A percentile compares a stretch with the other conserved stretches of the same genome.
Conservation (phyloP, 2,888 invertebrate genomes). For the Bursaphelenchus okinawaensis region DNA sequence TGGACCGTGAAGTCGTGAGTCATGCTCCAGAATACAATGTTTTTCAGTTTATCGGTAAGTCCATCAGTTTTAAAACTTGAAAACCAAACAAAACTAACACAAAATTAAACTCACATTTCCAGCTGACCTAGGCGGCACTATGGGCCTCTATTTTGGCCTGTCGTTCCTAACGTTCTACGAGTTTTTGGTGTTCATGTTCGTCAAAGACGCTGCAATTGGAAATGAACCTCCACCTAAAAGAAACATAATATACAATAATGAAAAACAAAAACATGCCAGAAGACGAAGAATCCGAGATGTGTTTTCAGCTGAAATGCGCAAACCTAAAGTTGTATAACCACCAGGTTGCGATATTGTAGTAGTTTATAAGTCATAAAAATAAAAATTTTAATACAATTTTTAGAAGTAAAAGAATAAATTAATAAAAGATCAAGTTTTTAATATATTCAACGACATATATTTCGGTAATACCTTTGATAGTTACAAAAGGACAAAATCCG, state of each 20-base stretch:
- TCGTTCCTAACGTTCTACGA: conserved; percentile 8
- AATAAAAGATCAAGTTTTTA: no score
- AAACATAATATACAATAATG: neutral
- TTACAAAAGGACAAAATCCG: no score
- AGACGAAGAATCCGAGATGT: neutral
- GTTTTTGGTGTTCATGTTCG: conserved; percentile 8
- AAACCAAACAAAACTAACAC: no score
- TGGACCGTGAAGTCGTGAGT: conserved; percentile 7
- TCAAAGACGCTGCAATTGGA: conserved; percentile 4
- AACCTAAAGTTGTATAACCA: neutral
- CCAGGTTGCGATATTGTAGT: no score
- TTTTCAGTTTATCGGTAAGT: conserved; percentile 7
- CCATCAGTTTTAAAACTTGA: no score
- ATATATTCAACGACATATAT: no score
- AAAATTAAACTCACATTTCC: neutral
- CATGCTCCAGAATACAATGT: conserved; percentile 1
- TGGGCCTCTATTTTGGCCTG: conserved; percentile 11
- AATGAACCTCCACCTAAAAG: neutral
- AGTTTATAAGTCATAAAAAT: no score
- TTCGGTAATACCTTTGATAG: no score
- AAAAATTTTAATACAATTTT: no score
- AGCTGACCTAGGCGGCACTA: conserved; percentile 7
- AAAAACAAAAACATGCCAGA: neutral
- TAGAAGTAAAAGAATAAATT: no score
- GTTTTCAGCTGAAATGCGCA: neutral